These are phyloP conservation scores for Tinea semifulvella DNA, from an alignment of 2,888 invertebrate species.

Conservation along the genomic window DNA sequence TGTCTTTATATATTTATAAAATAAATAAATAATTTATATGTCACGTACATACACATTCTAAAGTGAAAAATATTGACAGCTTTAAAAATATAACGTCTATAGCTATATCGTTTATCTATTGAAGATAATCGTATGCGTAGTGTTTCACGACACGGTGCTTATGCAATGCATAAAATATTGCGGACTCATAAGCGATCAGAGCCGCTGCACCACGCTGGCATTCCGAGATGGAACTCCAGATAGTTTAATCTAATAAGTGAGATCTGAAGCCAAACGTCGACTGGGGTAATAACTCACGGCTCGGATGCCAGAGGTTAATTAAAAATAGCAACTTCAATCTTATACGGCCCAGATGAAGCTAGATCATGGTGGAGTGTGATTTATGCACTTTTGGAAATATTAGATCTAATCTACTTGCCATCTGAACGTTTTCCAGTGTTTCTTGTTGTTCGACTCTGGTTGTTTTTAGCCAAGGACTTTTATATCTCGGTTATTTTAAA, in stretches of 20 bases:
- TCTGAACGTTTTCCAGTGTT: no score
- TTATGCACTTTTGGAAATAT: slow-evolving; percentile 13
- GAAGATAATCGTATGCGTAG: slow-evolving; percentile 42
- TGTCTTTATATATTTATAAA: no score
- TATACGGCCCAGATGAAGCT: slow-evolving; percentile 48
- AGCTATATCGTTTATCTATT: slow-evolving; percentile 33
- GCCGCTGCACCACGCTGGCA: slow-evolving; percentile 27
- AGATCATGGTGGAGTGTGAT: slow-evolving; percentile 31
- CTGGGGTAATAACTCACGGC: slow-evolving; percentile 56
- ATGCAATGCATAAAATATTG: slow-evolving; percentile 59
- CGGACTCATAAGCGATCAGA: slow-evolving; percentile 46
- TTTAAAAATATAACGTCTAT: slow-evolving; percentile 9
- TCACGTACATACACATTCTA: no score
- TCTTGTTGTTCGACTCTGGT: no score
- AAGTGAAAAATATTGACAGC: no score
- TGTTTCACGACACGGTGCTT: slow-evolving; percentile 37
- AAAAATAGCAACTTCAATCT: slow-evolving; percentile 63
- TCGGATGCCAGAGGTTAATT: slow-evolving; percentile 63
- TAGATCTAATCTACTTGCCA: slow-evolving; percentile 3
- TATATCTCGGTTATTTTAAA: no score
- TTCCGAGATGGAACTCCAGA: slow-evolving; percentile 50
- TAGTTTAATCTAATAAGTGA: slow-evolving; percentile 65
- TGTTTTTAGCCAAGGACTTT: no score
- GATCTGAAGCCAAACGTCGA: slow-evolving; percentile 57
- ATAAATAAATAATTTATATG: no score